Base-by-base conservation (phyloP, 2,888 invertebrate genomes). In the Parnassius orleans region DNA sequence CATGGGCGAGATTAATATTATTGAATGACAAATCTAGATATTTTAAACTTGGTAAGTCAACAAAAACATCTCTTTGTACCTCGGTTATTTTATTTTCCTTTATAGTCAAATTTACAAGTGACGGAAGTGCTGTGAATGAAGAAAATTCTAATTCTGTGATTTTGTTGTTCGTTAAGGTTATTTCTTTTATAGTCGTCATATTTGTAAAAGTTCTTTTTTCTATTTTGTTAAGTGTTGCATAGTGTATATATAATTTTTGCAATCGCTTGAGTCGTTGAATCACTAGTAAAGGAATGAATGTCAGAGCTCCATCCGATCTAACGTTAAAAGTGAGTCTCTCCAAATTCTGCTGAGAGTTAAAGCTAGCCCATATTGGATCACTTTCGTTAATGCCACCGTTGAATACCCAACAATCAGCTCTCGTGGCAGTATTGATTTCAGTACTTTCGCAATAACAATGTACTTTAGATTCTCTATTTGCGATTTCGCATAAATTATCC, bases 21-120 rank as follows among this genome's bases (percentile, higher is more conserved):
- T 99, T 99, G 79, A 95, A 95, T 78, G 97, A 97, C 69, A 99
- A 92, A 78, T 95, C 95, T 66, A 99, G 93, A 69, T 95, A 94
- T 77, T 93, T 93, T 73, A 96, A 87, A 65, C 92, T 92, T 2
- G 96, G 96, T 67, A 96, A 85, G 82, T 95, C 94, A 54, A 95
- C 93, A 79, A 97, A 97, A 54, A 95, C 95, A 73, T 94, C 94
- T 66, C 95, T 93, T 78, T 95, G 94, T 75, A 97, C 93, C 80
- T 95, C 95, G 41, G 93, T 92, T 75, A 97, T 94, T 79, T 94
- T 93, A 88, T 97, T 97, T 73, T 95, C 95, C 75, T 95, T 95
- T 80, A 97, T 87, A 77, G 94, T 95, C 73, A 97, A 87, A 71
- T 94, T 93, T 63, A 94, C 93, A 74, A 97, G 88, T 69, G 94